Percentiles rank a stretch among this genome's conserved stretches.
Evolutionary conservation across 2,888 invertebrate genomes (phyloP).

Genomic region (Diarsia dahlii): DNA sequence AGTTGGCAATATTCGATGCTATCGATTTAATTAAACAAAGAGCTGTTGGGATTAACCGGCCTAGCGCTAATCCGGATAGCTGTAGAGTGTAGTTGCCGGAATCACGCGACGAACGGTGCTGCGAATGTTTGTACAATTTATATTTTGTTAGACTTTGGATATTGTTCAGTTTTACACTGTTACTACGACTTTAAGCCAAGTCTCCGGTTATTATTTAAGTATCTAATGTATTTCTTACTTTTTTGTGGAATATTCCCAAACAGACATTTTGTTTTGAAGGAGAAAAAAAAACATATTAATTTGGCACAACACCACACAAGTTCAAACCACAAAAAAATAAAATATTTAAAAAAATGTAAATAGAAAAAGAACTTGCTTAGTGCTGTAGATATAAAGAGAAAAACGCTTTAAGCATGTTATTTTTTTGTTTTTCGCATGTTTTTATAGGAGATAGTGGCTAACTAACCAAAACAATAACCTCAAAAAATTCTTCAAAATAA

Average conservation of each 20-base stretch:
- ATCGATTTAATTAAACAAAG: slow-evolving; percentile 77
- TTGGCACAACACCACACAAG: too few relatives aligned
- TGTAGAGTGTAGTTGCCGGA: slow-evolving; percentile 37
- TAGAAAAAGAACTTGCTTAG: too few relatives aligned
- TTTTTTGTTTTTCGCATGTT: too few relatives aligned
- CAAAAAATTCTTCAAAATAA: not conserved
- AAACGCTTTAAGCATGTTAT: too few relatives aligned
- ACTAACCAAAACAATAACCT: not conserved
- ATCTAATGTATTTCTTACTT: not conserved
- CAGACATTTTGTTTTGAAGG: not conserved
- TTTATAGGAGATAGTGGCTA: not conserved
- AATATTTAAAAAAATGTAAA: too few relatives aligned
- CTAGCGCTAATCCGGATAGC: slow-evolving; percentile 56
- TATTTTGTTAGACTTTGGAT: slow-evolving; percentile 25
- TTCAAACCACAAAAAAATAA: too few relatives aligned
- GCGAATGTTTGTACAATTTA: slow-evolving; percentile 37
- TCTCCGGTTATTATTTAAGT: not conserved
- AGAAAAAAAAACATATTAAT: too few relatives aligned
- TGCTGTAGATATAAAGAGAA: too few relatives aligned
- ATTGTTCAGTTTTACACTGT: slow-evolving; percentile 6
- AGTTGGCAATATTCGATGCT: slow-evolving; percentile 71
- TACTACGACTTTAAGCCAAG: not conserved
- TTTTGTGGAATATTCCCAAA: not conserved
- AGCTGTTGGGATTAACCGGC: slow-evolving; percentile 59
- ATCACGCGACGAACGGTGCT: slow-evolving; percentile 35